Evolutionary conservation across 2,797 vertebrate species (phyloP).

Genomic region (Muscicapa striata): DNA sequence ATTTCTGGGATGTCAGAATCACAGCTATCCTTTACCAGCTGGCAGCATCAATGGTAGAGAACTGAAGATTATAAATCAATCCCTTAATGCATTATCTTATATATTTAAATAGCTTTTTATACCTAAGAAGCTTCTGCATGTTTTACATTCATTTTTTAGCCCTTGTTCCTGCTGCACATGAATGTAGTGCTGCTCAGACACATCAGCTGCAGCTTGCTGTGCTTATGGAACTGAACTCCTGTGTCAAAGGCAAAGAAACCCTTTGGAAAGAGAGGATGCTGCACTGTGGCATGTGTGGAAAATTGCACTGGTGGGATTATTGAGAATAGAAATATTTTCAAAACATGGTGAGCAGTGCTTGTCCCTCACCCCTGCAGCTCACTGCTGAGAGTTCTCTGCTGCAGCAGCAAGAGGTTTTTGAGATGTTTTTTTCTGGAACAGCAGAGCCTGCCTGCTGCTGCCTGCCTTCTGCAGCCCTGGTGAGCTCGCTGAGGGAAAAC

Average conservation of each 20-base stretch:
- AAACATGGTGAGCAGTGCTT: background rate
- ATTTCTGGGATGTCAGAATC: background rate
- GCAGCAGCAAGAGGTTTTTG: background rate
- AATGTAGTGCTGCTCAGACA: constrained; percentile 65
- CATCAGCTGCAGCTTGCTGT: constrained; percentile 64
- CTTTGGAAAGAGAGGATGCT: constrained; percentile 64
- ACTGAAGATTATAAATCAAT: background rate
- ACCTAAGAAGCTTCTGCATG: background rate
- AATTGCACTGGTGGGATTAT: background rate
- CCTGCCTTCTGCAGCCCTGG: background rate
- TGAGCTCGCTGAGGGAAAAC: background rate
- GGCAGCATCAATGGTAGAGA: background rate
- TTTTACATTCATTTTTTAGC: constrained; percentile 51
- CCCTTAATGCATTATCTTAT: background rate
- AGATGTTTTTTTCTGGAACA: background rate
- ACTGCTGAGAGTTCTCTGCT: background rate
- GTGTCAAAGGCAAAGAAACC: constrained; percentile 18
- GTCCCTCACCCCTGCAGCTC: background rate
- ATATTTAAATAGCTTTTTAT: background rate
- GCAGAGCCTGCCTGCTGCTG: background rate
- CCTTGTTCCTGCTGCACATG: constrained; percentile 75
- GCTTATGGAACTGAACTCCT: constrained; percentile 43
- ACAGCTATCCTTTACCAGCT: background rate
- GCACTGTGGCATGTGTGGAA: constrained; percentile 50
- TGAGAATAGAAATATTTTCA: background rate